phyloP scores from a whole-genome alignment of 2,797 vertebrate genomes.

The Apodemus agrarius region DNA sequence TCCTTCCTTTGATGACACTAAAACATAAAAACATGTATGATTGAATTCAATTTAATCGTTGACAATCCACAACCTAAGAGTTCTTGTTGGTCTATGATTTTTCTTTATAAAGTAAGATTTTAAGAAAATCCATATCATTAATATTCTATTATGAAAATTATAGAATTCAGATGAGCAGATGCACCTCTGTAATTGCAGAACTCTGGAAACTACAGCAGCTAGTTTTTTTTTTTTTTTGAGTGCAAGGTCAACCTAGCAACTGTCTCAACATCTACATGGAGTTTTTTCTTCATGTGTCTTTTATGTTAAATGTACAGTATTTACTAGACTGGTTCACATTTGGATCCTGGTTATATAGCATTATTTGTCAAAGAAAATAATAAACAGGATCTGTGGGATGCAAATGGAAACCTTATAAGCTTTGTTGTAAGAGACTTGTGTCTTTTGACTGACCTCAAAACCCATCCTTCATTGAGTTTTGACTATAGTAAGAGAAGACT shows the following conservation, averaged over 20 bases:
- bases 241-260: background rate
- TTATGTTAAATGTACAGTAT: background rate
- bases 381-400: background rate
- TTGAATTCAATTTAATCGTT: conserved; percentile 9
- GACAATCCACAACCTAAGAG: background rate
- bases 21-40: background rate
- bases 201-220: background rate
- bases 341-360: background rate
- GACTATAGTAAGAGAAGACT: background rate
- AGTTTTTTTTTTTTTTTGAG: background rate
- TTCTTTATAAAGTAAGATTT: background rate
- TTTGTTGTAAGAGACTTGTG: background rate
- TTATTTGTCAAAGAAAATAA: conserved; percentile 37
- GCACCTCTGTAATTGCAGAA: background rate
- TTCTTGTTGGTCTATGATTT: background rate
- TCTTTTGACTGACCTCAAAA: conserved; percentile 6
- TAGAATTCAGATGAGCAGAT: background rate
- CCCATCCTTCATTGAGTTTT: background rate
- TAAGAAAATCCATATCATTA: background rate
- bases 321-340: conserved; percentile 4
- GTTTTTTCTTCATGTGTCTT: conserved; percentile 12
- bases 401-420: conserved; percentile 42
- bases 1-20: background rate
- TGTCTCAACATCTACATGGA: background rate
- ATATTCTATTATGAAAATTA: background rate